Evolutionary conservation across 2,888 invertebrate genomes (phyloP), one percentile per base, ranked within the genome.

Genomic region (Pammene aurita): DNA sequence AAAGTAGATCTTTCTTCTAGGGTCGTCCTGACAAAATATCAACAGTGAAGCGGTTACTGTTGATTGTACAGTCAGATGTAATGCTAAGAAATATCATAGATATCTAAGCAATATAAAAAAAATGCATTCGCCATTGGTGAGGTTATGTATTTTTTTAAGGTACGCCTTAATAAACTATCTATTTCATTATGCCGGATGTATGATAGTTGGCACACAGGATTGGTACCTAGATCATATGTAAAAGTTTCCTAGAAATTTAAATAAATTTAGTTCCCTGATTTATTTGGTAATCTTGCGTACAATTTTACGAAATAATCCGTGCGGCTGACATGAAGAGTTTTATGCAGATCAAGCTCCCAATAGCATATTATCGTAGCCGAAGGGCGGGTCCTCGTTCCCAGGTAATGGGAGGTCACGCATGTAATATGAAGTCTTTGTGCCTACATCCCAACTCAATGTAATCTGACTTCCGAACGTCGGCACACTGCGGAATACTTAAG

Each of bases 1-100:
- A 77, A 74, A 71, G 64, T 68, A 75, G 76, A 74, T 75, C 72
- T 72, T 76, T 67, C 65, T 72, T 72, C 56, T 66, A 70, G 42
- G 66, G 55, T 46, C 55, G 38, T 62, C 67, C 71, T 64, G 74
- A 70, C 66, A 72, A 74, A 54, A 72, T 71, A 72, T 72, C 73
- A 71, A 70, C 60, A 68, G 57, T 66, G 64, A 55, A 63, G 66
- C 57, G 67, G 70, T 75, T 75, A 75, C 72, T 73, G 75, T 72
- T 76, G 75, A 76, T 76, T 76, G 72, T 72, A 72, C 73, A 67
- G 69, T 68, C 69, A 67, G 70, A 71, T 72, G 52, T 64, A 54
- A 58, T 60, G 18, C 54, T 50, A 46, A 65, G 54, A 57, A 14
- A 56, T 52, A 38, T 14, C 42, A 42, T 38, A 11, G 18, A 38